Conservation (phyloP, 2,113 vertebrate genomes). For the Chloebia gouldiae region DNA sequence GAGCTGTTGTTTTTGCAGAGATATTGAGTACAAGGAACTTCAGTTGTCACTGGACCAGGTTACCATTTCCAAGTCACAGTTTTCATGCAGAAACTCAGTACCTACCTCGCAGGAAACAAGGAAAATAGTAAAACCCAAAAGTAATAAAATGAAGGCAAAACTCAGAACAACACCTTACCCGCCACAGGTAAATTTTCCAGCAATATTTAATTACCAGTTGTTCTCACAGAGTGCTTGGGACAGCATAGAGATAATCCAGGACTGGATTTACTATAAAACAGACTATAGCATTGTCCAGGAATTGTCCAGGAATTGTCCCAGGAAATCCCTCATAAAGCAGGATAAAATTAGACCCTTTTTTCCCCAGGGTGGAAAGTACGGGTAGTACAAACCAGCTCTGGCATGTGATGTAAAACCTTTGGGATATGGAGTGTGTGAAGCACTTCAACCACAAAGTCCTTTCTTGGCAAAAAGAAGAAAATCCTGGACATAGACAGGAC, state of each 20-base stretch:
- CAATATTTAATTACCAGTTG: not conserved
- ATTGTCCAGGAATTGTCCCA: no score
- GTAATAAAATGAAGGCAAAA: slow-evolving; percentile 82
- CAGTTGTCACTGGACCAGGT: slow-evolving; percentile 90
- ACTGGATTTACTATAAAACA: not conserved
- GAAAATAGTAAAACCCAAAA: slow-evolving; percentile 85
- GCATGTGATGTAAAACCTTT: not conserved
- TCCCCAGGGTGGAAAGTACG: not conserved
- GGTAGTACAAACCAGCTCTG: not conserved
- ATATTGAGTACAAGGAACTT: slow-evolving; percentile 88
- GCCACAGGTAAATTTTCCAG: slow-evolving; percentile 76
- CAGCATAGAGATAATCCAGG: not conserved
- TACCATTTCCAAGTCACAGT: slow-evolving; percentile 72
- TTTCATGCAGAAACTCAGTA: slow-evolving; percentile 79
- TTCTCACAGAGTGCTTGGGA: not conserved
- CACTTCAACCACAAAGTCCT: fast-evolving
- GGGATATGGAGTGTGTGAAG: not conserved
- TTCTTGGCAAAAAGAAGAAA: not conserved
- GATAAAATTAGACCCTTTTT: not conserved
- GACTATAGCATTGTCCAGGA: no score
- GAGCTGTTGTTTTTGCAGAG: slow-evolving; percentile 74
- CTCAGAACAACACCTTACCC: slow-evolving; percentile 83
- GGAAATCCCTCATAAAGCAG: not conserved
- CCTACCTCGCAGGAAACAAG: slow-evolving; percentile 83
- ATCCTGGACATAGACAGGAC: not conserved